Base-by-base conservation (phyloP, 2,113 vertebrate species). In the Nothoprocta perdicaria region DNA sequence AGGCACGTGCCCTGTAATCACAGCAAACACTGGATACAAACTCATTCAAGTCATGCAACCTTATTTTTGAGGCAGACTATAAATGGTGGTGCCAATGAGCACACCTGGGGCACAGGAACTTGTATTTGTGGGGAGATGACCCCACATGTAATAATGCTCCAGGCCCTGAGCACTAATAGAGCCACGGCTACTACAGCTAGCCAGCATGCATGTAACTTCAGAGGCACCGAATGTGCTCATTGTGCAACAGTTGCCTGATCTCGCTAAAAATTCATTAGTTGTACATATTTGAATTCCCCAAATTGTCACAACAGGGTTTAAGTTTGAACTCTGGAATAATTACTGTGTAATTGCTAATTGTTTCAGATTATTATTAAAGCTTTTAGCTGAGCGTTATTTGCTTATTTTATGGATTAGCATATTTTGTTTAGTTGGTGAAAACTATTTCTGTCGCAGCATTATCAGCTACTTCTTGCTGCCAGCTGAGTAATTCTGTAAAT, bases 401-500 rank as follows among this genome's bases (percentile, higher is more conserved):
- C 84, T 97, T 96, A 71, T 75, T 95, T 73, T 87, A 79, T 17
- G 10, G 55, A 94, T 95, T 88, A 74, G 31, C 75, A 5, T 65
- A 41, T 57, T 90, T 86, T 84, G 45, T 13, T 38, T 82, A 77
- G 93, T 73, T 50, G 6, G 26, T 73, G 53, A n/a, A 80, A 95
- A 86, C 29, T 61, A 92, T 63, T 91, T 75, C 79, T 79, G 50
- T 41, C 9, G 14, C 21, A 71, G 18, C 19, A 88, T 96, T 95
- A 84, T 75, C 83, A 87, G 57, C 73, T 87, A 73, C n/a, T 48
- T 7, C 58, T 77, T n/a, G 33, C 57, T 88, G 86, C 23, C 58
- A 93, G 80, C 16, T 68, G 85, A 95, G 53, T 88, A 84, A 94
- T 76, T 94, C 52, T 81, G 60, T 84, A 90, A 95, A 95, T 80